Conservation (phyloP, 2,113 vertebrate genomes). For the Passer montanus region DNA sequence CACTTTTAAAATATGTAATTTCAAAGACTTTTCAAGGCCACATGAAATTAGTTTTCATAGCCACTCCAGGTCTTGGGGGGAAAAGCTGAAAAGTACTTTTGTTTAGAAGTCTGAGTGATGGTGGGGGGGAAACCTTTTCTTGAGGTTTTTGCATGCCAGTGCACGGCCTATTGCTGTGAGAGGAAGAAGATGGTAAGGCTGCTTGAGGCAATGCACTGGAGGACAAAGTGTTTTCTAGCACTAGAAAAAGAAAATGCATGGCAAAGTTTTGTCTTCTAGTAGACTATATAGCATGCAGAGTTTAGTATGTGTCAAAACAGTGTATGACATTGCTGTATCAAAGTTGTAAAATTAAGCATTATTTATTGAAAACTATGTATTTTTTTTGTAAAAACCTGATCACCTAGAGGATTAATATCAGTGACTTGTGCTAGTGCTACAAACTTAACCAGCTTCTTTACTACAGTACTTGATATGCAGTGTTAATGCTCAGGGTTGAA, state of each 20-base stretch:
- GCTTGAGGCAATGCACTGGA: constrained; percentile 76
- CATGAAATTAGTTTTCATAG: constrained; percentile 70
- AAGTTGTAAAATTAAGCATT: constrained; percentile 87
- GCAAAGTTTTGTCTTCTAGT: constrained; percentile 78
- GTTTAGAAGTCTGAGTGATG: constrained; percentile 83
- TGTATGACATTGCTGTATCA: constrained; percentile 86
- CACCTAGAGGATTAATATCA: constrained; percentile 80
- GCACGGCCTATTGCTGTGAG: constrained; percentile 69
- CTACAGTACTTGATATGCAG: constrained; percentile 81
- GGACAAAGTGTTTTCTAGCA: constrained; percentile 76
- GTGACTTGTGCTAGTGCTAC: constrained; percentile 79
- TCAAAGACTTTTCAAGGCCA: constrained; percentile 73
- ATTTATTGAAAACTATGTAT: constrained; percentile 88
- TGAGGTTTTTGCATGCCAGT: constrained; percentile 82
- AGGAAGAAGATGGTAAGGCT: constrained; percentile 64
- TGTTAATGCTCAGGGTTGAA: constrained; percentile 84
- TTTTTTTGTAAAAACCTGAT: constrained; percentile 86
- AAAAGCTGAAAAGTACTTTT: constrained; percentile 77
- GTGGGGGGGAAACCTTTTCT: constrained; percentile 73
- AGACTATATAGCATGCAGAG: constrained; percentile 83
- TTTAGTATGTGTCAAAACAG: constrained; percentile 81
- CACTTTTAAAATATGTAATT: constrained; percentile 72
- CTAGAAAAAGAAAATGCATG: constrained; percentile 82
- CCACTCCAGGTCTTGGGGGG: constrained; percentile 76
- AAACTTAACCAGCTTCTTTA: constrained; percentile 77